Conservation (phyloP, 2,888 invertebrate species). For the Cheiracanthium punctorium region DNA sequence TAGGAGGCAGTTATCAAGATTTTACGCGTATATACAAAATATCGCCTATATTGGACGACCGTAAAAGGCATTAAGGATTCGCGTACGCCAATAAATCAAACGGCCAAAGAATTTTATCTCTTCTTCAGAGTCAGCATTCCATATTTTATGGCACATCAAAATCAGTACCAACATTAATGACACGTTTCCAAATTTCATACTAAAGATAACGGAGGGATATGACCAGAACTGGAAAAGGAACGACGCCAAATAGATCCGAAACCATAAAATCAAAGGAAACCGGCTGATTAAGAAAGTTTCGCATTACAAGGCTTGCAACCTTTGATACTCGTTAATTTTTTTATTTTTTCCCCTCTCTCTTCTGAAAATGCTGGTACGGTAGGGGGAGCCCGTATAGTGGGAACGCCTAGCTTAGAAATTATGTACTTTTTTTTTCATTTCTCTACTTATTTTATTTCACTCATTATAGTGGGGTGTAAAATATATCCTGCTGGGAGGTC, state of each 20-base stretch:
- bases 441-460: slow-evolving; percentile 36
- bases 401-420: slow-evolving; percentile 17
- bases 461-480: slow-evolving; percentile 60
- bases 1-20: neutral
- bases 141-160: slow-evolving; percentile 6
- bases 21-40: neutral
- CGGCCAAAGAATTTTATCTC: neutral
- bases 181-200: slow-evolving; percentile 3
- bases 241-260: neutral
- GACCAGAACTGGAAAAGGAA: neutral
- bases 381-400: neutral
- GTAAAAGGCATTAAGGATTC: neutral
- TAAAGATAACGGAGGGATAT: neutral
- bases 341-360: neutral
- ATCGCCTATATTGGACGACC: neutral
- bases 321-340: slow-evolving; percentile 27
- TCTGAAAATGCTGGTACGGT: neutral
- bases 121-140: neutral
- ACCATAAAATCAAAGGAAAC: slow-evolving; percentile 26
- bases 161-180: slow-evolving; percentile 10
- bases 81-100: neutral
- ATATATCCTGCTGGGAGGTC: slow-evolving; percentile 57
- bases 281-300: slow-evolving; percentile 25
- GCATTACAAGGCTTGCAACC: slow-evolving; percentile 22
- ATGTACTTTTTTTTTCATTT: slow-evolving; percentile 13